phyloP scores from a whole-genome alignment of 1,140 invertebrate genomes.

The Drosophila suzukii region DNA sequence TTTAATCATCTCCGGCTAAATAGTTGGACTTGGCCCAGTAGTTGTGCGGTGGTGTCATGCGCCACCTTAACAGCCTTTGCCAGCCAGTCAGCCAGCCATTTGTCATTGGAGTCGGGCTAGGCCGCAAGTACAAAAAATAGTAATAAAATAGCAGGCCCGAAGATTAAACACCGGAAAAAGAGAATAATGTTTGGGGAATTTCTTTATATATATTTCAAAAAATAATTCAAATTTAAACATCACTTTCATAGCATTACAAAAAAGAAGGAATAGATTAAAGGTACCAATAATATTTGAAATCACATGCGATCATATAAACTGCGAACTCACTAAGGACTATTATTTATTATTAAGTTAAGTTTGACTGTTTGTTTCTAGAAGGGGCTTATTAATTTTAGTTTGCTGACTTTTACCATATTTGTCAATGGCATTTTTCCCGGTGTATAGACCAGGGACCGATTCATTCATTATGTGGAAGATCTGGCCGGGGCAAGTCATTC shows the following conservation, averaged over 20 bases:
- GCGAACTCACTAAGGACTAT: too few species aligned
- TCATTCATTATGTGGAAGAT: slow-evolving; percentile 75
- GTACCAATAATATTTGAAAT: too few species aligned
- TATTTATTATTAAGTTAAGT: too few species aligned
- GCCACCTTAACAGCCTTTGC: slow-evolving; percentile 80
- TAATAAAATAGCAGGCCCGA: slow-evolving; percentile 18
- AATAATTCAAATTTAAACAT: not conserved
- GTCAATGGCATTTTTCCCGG: not conserved
- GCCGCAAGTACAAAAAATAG: slow-evolving; percentile 23
- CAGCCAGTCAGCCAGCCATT: slow-evolving; percentile 60
- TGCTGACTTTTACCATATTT: too few species aligned
- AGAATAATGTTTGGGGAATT: not conserved
- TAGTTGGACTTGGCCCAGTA: slow-evolving; percentile 65
- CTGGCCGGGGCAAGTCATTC: slow-evolving; percentile 67
- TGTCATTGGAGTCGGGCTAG: slow-evolving; percentile 42
- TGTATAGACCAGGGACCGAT: slow-evolving; percentile 51
- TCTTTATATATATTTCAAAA: not conserved
- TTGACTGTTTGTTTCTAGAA: too few species aligned
- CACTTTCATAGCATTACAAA: too few species aligned
- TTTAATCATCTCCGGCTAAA: slow-evolving; percentile 60
- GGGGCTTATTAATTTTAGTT: not conserved
- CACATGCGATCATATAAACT: too few species aligned
- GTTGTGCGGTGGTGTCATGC: slow-evolving; percentile 69
- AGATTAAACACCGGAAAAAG: slow-evolving; percentile 5
- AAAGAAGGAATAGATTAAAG: too few species aligned